Conservation (phyloP, 2,113 vertebrate genomes). For the Lipophrys pholis region DNA sequence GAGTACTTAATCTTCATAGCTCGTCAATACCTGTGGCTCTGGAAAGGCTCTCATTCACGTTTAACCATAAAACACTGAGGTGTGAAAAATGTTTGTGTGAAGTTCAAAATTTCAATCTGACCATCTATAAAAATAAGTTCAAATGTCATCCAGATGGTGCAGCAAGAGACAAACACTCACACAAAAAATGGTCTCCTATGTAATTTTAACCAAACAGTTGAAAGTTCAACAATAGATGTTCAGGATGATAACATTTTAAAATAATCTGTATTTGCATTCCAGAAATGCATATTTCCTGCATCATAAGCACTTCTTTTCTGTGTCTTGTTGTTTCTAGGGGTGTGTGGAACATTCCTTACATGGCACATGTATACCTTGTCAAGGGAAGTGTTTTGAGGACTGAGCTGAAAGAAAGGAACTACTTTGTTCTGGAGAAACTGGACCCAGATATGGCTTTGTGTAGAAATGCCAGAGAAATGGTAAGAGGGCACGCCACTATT, state of each 20-base stretch:
- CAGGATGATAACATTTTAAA: neutral
- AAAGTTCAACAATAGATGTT: slow-evolving; percentile 11
- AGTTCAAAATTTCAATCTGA: slow-evolving; percentile 14
- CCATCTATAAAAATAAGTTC: slow-evolving; percentile 29
- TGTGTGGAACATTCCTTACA: slow-evolving; percentile 96
- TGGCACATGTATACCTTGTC: slow-evolving; percentile 95
- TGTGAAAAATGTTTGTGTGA: neutral
- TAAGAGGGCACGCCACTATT: slow-evolving; percentile 74
- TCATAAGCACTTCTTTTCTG: slow-evolving; percentile 21
- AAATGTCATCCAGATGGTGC: slow-evolving; percentile 26
- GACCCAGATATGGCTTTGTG: slow-evolving; percentile 98
- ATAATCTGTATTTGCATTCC: neutral
- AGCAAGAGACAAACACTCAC: slow-evolving; percentile 13
- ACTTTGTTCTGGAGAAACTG: slow-evolving; percentile 93
- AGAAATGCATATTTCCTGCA: slow-evolving; percentile 14
- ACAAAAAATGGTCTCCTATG: neutral
- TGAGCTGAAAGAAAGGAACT: slow-evolving; percentile 93
- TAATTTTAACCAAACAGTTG: neutral
- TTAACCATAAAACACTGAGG: slow-evolving; percentile 9
- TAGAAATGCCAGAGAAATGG: slow-evolving; percentile 93
- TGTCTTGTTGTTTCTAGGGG: slow-evolving; percentile 84
- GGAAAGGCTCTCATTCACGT: neutral
- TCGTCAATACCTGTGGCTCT: too few species aligned
- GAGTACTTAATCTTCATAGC: slow-evolving; percentile 3
- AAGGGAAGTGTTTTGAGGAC: slow-evolving; percentile 88